These are phyloP conservation scores for Muscidifurax raptorellus DNA, from an alignment of 1,140 invertebrate species.

Conservation along the genomic window DNA sequence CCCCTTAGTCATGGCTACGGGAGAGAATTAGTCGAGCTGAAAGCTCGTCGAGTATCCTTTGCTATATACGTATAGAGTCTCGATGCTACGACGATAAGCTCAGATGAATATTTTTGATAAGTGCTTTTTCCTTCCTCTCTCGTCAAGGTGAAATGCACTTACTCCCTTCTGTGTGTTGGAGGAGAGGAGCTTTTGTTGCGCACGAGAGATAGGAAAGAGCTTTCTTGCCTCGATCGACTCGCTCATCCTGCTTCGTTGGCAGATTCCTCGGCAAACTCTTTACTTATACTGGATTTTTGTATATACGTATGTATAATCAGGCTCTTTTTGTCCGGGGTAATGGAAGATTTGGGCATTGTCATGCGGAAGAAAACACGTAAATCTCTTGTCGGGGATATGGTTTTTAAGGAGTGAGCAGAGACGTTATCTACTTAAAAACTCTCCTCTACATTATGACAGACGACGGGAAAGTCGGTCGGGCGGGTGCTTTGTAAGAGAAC, in stretches of 20 bases:
- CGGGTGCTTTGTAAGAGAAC: background rate
- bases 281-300: background rate
- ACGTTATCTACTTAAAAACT: background rate
- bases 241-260: background rate
- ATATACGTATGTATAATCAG: background rate
- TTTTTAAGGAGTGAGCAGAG: background rate
- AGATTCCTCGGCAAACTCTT: background rate
- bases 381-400: background rate
- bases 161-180: background rate
- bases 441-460: background rate
- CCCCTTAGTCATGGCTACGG: background rate
- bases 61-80: background rate
- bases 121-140: background rate
- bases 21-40: constrained; percentile 35
- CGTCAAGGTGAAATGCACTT: background rate
- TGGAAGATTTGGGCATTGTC: background rate
- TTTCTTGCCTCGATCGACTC: background rate
- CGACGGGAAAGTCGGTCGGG: background rate
- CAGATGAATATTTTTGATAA: constrained; percentile 23
- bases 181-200: background rate
- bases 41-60: background rate
- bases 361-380: background rate
- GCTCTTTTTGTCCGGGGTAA: background rate
- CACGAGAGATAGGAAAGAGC: background rate
- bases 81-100: background rate